Conservation (phyloP, 2,113 vertebrate species). For the Ceuthmochares aereus region DNA sequence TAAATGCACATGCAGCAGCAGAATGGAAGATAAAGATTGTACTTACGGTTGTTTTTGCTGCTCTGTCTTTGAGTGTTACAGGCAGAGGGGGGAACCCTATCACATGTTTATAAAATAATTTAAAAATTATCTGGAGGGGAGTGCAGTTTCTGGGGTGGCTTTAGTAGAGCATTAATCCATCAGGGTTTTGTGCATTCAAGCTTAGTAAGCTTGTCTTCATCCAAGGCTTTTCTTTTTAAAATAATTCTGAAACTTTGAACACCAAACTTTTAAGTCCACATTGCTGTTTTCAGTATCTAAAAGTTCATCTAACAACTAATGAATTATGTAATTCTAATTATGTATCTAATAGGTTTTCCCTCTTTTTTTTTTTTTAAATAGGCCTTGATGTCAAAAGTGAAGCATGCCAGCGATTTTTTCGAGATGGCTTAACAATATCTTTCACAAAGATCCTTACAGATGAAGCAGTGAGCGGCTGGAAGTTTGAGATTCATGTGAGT, state of each 20-base stretch:
- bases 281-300: neutral
- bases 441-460: conserved; percentile 99
- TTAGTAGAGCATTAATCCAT: neutral
- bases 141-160: neutral
- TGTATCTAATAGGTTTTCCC: neutral
- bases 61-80: neutral
- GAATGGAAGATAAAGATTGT: neutral
- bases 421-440: conserved; percentile 98
- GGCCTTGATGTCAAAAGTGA: conserved; percentile 99
- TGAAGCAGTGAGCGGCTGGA: conserved; percentile 99
- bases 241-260: neutral
- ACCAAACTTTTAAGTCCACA: neutral
- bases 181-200: neutral
- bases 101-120: neutral
- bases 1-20: neutral
- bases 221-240: neutral
- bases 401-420: conserved; percentile 99
- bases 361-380: conserved; percentile 57
- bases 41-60: neutral
- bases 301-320: neutral
- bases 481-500: conserved; percentile 99
- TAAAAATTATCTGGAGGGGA: neutral
- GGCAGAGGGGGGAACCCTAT: no score
- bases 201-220: neutral
- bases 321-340: neutral